phyloP scores from a whole-genome alignment of 2,888 invertebrate genomes.

The Andrena bicolor region DNA sequence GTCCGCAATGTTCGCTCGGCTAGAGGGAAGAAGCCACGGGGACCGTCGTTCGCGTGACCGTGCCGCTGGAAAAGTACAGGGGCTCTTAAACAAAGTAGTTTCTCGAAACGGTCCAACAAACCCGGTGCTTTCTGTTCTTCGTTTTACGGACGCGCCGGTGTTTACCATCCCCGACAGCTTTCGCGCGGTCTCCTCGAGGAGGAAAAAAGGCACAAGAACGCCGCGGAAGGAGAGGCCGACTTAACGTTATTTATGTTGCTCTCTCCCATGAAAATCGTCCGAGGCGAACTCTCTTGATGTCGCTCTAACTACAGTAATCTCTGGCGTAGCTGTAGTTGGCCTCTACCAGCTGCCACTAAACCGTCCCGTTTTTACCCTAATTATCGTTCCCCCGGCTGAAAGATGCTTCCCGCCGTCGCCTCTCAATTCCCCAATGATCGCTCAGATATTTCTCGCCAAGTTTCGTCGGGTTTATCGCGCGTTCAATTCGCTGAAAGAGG shows the following conservation, averaged over 20 bases:
- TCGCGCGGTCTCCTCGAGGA: conserved; percentile 3
- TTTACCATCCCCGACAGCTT: conserved; percentile 31
- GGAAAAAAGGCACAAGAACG: not conserved
- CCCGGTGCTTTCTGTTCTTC: conserved; percentile 23
- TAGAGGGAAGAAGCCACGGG: conserved; percentile 17
- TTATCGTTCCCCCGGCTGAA: conserved; percentile 41
- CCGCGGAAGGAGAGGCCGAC: conserved; percentile 10
- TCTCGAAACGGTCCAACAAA: conserved; percentile 50
- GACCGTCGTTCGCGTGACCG: conserved; percentile 61
- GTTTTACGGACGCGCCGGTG: conserved; percentile 30
- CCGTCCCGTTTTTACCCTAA: conserved; percentile 52
- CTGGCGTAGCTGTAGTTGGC: not conserved
- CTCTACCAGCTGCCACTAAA: conserved; percentile 27
- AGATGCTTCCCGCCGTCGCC: conserved; percentile 1
- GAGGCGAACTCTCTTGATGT: conserved; percentile 32
- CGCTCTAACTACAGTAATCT: conserved; percentile 55
- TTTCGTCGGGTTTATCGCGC: conserved; percentile 26
- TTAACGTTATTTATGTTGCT: conserved; percentile 51
- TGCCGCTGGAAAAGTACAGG: conserved; percentile 44
- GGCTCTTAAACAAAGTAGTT: conserved; percentile 58
- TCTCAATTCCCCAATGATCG: not conserved
- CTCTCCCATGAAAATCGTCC: conserved; percentile 44
- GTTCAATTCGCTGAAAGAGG: conserved; percentile 39
- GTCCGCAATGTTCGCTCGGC: not conserved
- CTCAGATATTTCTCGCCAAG: not conserved